These are phyloP conservation scores for Drosophila kanekoi DNA, from an alignment of 2,888 invertebrate genomes.

Conservation along the genomic window DNA sequence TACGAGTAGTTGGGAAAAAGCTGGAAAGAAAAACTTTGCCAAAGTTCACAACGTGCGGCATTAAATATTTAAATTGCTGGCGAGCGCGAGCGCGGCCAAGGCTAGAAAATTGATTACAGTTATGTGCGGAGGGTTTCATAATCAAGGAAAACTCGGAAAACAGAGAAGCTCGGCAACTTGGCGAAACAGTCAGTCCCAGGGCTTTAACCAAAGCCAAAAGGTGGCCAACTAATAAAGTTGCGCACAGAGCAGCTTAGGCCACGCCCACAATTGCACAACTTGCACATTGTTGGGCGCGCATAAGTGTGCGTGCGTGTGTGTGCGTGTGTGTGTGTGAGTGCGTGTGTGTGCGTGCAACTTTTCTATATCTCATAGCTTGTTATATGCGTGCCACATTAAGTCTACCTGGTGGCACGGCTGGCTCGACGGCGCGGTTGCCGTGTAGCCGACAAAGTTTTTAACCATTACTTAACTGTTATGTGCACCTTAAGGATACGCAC, in stretches of 20 bases:
- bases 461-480: constrained; percentile 80
- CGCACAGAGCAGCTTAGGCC: constrained; percentile 64
- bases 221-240: constrained; percentile 73
- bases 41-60: constrained; percentile 35
- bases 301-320: constrained; percentile 21
- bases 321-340: constrained; percentile 23
- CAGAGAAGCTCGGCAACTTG: constrained; percentile 22
- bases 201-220: constrained; percentile 65
- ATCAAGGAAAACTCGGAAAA: constrained; percentile 33
- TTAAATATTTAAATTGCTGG: constrained; percentile 63
- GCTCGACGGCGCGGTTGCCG: constrained; percentile 32
- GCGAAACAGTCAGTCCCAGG: constrained; percentile 40
- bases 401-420: constrained; percentile 46
- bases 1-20: constrained; percentile 38
- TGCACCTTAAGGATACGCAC: constrained; percentile 72
- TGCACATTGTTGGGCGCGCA: constrained; percentile 55
- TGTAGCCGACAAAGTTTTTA: constrained; percentile 64
- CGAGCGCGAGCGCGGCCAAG: constrained; percentile 29
- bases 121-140: constrained; percentile 38
- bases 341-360: constrained; percentile 32
- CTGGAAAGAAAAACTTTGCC: constrained; percentile 7
- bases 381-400: constrained; percentile 61
- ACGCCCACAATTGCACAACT: constrained; percentile 61
- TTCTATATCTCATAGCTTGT: constrained; percentile 46
- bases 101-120: constrained; percentile 68